These are phyloP conservation scores for Anniella stebbinsi DNA, from an alignment of 2,797 vertebrate genomes.

Conservation along the genomic window DNA sequence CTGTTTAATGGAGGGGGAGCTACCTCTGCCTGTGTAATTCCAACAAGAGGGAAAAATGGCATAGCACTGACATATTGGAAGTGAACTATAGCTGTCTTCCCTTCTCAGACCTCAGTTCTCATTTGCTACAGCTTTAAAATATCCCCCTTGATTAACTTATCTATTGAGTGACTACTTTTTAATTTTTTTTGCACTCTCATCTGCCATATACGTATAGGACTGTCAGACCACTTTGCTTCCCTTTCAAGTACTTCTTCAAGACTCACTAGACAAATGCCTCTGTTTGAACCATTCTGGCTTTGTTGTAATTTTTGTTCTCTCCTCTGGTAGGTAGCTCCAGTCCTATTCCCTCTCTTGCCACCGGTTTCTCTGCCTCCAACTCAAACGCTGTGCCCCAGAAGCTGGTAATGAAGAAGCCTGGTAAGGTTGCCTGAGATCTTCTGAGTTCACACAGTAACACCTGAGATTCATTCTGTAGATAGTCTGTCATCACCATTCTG, in stretches of 20 bases:
- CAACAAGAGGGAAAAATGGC: not conserved
- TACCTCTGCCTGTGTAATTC: not conserved
- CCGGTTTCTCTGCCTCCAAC: not conserved
- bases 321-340: not conserved
- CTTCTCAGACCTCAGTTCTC: not conserved
- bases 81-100: not conserved
- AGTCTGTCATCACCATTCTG: not conserved
- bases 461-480: not conserved
- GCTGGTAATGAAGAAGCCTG: not conserved
- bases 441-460: not conserved
- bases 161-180: not conserved
- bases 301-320: not conserved
- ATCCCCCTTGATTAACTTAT: too few species aligned
- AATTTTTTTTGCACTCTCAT: not conserved
- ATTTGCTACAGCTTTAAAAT: not conserved
- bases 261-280: not conserved
- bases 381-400: not conserved
- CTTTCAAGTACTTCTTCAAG: not conserved
- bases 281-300: not conserved
- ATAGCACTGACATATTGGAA: not conserved
- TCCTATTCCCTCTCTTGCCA: not conserved
- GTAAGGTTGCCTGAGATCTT: slow-evolving; percentile 1
- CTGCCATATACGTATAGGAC: too few species aligned
- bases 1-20: not conserved
- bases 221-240: not conserved